Evolutionary conservation across 2,797 vertebrate species (phyloP).

Genomic region (Halcyon chelicuti): DNA sequence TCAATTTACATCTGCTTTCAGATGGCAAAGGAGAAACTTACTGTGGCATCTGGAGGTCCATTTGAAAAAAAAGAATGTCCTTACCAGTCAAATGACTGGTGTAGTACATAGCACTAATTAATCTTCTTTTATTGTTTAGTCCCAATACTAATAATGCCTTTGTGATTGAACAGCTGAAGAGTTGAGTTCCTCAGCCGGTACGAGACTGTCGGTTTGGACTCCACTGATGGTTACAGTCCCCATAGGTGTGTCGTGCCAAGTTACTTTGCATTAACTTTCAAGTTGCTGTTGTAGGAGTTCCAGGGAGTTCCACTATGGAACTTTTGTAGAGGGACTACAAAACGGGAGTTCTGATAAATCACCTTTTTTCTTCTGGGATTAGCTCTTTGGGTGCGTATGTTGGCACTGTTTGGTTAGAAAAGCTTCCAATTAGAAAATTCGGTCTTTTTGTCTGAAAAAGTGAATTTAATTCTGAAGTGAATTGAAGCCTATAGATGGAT

Average conservation of each 20-base stretch:
- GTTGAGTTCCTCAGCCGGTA: neutral
- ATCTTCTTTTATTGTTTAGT: neutral
- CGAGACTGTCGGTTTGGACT: neutral
- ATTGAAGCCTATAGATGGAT: neutral
- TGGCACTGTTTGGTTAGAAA: neutral
- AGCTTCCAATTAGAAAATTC: neutral
- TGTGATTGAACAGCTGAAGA: neutral
- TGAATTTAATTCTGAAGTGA: constrained; percentile 15
- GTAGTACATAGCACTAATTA: neutral
- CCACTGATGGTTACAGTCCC: accelerated
- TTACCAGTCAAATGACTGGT: neutral
- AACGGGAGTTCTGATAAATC: neutral
- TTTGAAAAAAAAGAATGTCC: neutral
- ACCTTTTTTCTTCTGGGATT: neutral
- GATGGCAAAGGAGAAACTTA: neutral
- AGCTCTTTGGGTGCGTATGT: neutral
- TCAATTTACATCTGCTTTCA: neutral
- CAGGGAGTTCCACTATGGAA: neutral
- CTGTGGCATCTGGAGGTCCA: neutral
- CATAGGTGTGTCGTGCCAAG: neutral
- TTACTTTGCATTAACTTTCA: neutral
- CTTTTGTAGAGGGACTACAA: neutral
- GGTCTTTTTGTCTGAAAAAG: neutral
- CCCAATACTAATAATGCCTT: neutral
- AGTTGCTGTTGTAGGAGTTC: neutral